A percentile compares a stretch with the other conserved stretches of the same genome.
Conservation (phyloP, 2,888 invertebrate genomes). For the Lottia gigantea region DNA sequence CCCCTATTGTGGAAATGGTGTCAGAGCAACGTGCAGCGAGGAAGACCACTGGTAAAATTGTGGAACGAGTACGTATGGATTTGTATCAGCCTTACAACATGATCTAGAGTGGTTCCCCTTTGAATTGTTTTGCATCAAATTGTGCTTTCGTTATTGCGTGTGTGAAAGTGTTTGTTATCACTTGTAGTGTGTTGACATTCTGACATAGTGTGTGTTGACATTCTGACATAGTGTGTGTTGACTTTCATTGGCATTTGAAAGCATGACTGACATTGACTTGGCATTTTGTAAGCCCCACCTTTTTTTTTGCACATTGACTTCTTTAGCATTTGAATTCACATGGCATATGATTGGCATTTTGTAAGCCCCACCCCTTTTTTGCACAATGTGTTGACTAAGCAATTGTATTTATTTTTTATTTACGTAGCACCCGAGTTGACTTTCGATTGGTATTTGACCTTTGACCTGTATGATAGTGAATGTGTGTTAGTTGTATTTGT, state of each 20-base stretch:
- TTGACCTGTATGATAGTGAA: too few relatives aligned
- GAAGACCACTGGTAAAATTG: neutral
- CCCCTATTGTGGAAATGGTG: conserved; percentile 44
- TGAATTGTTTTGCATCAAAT: neutral
- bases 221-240: neutral
- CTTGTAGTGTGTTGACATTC: neutral
- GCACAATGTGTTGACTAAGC: too few relatives aligned
- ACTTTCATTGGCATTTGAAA: neutral
- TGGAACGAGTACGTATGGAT: neutral
- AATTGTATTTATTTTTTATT: too few relatives aligned
- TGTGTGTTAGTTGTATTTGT: too few relatives aligned
- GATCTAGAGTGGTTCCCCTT: neutral
- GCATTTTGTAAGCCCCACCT: too few relatives aligned
- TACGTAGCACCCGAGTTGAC: too few relatives aligned
- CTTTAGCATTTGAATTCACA: too few relatives aligned
- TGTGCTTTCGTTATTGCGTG: conserved; percentile 11
- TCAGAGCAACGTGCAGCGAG: conserved; percentile 39
- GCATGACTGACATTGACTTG: too few relatives aligned
- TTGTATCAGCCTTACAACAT: neutral
- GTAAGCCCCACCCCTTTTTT: too few relatives aligned
- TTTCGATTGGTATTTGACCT: too few relatives aligned
- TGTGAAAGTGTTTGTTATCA: conserved; percentile 1
- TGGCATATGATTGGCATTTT: too few relatives aligned
- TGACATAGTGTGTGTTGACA: neutral
- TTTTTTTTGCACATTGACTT: too few relatives aligned